Base-by-base conservation (phyloP, 2,888 invertebrate species). In the Adineta ricciae region DNA sequence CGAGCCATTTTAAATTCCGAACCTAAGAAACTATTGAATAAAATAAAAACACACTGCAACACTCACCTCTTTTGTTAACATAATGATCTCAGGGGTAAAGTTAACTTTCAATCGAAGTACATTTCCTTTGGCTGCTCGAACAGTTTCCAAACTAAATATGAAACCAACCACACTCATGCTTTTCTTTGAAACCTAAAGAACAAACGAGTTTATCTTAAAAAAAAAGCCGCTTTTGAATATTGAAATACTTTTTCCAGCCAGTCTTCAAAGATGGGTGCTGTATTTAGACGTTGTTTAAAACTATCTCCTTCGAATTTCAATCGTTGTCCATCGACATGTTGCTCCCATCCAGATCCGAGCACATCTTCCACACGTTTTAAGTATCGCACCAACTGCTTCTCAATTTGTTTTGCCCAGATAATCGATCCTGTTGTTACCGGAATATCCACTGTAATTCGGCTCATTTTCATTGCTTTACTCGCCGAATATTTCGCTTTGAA, bases 281-380 rank as follows among this genome's bases (percentile, higher is more conserved):
- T 98, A 89, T 97, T 97, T 56, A 99, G 92, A 90, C 99, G 98
- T 86, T 95, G 92, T 32, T 96, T 94, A 91, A 99, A 99, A 91
- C 97, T 97, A 89, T 99, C 98, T 8, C 98, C 97, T 89, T 98
- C 97, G 5, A 95, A 95, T 91, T 99, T 99, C 86, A 91, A 88
- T 89, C 96, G 96, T 90, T 97, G 96, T 19, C 99, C 98, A 91
- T 99, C 99, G 83, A 98, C 96, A 90, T 99, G 98, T 88, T 96
- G 96, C 90, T 98, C 98, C 99, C 99, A 99, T 64, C 96, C 97
- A 91, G 96, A 97, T 93, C 95, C 97, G 84, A 99, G 93, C 36
- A 99, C 98, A 92, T 98, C 98, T 91, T 98, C 99, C 0, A 99
- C 98, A 87, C 98, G 93, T 89, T 95, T 94, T 90, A 99, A 93